Conservation (phyloP, 2,797 vertebrate genomes). For the Epinephelus malabaricus region DNA sequence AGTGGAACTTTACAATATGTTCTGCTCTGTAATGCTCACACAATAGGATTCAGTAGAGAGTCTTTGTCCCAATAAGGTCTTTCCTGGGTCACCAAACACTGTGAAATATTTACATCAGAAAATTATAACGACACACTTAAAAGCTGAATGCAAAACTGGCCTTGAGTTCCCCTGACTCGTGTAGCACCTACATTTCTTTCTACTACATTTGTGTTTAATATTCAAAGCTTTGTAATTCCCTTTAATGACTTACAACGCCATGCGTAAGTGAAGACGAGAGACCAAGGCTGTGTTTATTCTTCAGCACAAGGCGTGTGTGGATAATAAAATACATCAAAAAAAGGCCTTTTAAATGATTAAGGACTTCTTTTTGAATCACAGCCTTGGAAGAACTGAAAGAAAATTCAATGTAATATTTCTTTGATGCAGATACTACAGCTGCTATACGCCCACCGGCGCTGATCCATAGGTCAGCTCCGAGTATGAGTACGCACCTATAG, state of each 20-base stretch:
- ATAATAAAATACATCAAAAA: background rate
- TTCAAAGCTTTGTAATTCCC: background rate
- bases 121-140: background rate
- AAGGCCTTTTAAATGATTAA: background rate
- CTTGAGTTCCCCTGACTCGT: background rate
- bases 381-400: background rate
- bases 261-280: background rate
- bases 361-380: background rate
- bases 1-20: background rate
- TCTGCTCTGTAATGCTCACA: background rate
- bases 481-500: background rate
- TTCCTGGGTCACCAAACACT: background rate
- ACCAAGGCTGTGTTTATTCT: background rate
- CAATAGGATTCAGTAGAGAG: background rate
- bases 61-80: background rate
- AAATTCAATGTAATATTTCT: background rate
- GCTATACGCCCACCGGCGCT: background rate
- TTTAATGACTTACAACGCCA: background rate
- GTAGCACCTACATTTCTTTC: background rate
- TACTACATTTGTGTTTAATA: background rate
- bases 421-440: background rate
- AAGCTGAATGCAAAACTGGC: background rate
- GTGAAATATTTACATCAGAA: background rate
- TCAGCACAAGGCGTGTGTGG: background rate
- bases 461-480: slow-evolving; percentile 8